Evolutionary conservation across 2,113 vertebrate genomes (phyloP).

Genomic region (Coptodon rendalli): DNA sequence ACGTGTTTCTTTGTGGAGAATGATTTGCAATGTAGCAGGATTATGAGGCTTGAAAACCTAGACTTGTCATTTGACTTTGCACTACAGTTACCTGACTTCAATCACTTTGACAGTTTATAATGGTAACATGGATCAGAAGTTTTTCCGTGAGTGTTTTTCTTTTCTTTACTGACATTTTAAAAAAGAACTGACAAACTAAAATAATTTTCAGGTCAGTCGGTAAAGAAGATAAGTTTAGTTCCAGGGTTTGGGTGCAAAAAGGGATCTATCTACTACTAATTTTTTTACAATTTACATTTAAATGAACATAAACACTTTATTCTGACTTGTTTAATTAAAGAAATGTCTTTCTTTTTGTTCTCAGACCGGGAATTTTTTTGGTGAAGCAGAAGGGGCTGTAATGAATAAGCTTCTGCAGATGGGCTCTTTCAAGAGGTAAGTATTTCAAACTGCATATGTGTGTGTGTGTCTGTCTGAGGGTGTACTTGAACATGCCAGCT

Average conservation of each 20-base stretch:
- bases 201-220: neutral
- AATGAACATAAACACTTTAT: neutral
- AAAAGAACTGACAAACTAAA: neutral
- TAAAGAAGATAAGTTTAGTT: neutral
- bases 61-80: neutral
- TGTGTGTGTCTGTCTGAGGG: neutral
- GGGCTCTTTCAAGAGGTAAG: constrained; percentile 98
- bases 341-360: neutral
- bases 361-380: constrained; percentile 95
- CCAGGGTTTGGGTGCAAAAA: neutral
- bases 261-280: neutral
- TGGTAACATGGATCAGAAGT: neutral
- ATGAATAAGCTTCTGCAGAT: constrained; percentile 96
- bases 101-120: neutral
- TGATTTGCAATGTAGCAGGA: neutral
- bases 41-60: neutral
- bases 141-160: neutral
- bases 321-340: neutral
- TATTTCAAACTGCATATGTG: neutral
- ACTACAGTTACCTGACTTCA: neutral
- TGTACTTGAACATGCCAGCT: neutral
- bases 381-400: constrained; percentile 93
- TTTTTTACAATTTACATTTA: neutral
- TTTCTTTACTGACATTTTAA: neutral
- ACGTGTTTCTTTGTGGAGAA: neutral